phyloP scores from a whole-genome alignment of 2,888 invertebrate species.

The Drosophila nigritarsus region DNA sequence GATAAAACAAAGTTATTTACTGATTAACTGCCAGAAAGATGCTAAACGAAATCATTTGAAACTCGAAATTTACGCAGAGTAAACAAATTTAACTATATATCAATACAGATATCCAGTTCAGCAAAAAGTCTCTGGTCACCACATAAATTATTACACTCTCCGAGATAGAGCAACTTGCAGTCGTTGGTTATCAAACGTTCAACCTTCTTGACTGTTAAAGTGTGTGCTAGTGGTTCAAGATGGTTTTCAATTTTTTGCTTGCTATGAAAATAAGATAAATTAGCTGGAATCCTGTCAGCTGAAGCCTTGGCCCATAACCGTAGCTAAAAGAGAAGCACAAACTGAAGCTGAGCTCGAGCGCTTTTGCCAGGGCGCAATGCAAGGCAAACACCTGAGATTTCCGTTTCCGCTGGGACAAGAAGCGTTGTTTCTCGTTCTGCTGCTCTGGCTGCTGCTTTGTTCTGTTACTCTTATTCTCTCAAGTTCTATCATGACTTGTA shows the following conservation, averaged over 20 bases:
- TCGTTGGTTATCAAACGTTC: background rate
- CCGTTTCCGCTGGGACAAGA: constrained; percentile 73
- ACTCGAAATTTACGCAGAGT: background rate
- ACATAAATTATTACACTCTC: background rate
- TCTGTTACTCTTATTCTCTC: constrained; percentile 13
- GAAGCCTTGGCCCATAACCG: constrained; percentile 20
- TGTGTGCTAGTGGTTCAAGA: constrained; percentile 3
- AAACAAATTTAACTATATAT: too few relatives aligned
- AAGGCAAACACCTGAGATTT: constrained; percentile 78
- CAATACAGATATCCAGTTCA: background rate
- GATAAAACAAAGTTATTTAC: background rate
- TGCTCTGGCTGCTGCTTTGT: constrained; percentile 22
- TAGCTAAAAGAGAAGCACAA: constrained; percentile 3
- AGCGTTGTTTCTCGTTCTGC: constrained; percentile 29
- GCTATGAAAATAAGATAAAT: constrained; percentile 74
- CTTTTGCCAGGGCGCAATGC: constrained; percentile 37
- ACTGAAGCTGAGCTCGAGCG: constrained; percentile 23
- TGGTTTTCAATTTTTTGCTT: constrained; percentile 12
- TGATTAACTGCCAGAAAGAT: background rate
- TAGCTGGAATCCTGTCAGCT: constrained; percentile 53
- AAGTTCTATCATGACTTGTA: constrained; percentile 22
- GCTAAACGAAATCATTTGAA: too few relatives aligned
- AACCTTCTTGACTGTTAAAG: background rate
- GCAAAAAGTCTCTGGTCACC: background rate
- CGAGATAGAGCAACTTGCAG: constrained; percentile 1